phyloP scores from a whole-genome alignment of 2,888 invertebrate species.

The Nephrotoma guestfalica region DNA sequence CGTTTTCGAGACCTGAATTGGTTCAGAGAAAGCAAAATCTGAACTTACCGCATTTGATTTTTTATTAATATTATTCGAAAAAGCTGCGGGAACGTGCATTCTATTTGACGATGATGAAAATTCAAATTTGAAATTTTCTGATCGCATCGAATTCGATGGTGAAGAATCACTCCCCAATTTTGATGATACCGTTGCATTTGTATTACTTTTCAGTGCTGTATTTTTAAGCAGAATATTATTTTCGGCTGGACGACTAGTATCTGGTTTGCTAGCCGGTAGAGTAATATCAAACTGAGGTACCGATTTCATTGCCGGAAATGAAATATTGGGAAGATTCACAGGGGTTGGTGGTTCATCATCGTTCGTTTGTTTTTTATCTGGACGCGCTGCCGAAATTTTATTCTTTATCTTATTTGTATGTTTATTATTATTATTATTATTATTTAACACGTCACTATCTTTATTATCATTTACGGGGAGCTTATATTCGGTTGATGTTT shows the following conservation, averaged over 20 bases:
- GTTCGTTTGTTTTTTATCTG: slow-evolving; percentile 12
- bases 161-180: background rate
- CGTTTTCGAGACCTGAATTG: slow-evolving; percentile 29
- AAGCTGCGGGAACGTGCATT: background rate
- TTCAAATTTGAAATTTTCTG: background rate
- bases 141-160: background rate
- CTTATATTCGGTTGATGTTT: slow-evolving; percentile 14
- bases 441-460: slow-evolving; percentile 3
- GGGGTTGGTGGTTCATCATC: slow-evolving; percentile 31
- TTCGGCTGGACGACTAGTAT: background rate
- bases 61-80: background rate
- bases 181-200: slow-evolving; percentile 16
- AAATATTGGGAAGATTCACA: slow-evolving; percentile 37
- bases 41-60: background rate
- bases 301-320: slow-evolving; percentile 26
- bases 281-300: slow-evolving; percentile 28
- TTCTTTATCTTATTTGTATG: slow-evolving; percentile 17
- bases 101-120: background rate
- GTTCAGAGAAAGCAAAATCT: slow-evolving; percentile 34
- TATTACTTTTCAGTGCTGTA: slow-evolving; percentile 8
- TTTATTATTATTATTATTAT: slow-evolving; percentile 8
- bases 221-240: background rate
- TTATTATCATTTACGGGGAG: slow-evolving; percentile 11
- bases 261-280: slow-evolving; percentile 11
- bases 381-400: slow-evolving; percentile 14